Conservation (phyloP, 2,113 vertebrate genomes). For the Sitta europaea region DNA sequence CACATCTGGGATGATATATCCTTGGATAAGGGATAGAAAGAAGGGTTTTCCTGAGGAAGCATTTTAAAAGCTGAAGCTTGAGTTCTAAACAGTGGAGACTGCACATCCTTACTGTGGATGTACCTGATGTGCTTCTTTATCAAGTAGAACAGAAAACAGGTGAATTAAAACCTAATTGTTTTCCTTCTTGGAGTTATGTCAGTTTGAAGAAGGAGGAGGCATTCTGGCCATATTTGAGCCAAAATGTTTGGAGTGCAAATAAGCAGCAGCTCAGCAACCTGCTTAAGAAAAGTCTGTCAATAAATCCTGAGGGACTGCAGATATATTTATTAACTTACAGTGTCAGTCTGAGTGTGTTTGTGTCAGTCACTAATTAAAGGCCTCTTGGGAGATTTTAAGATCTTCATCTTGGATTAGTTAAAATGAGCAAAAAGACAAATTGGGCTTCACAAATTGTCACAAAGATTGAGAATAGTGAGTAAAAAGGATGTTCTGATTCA, state of each 20-base stretch:
- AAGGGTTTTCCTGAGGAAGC: not conserved
- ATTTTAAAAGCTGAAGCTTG: not conserved
- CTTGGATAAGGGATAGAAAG: not conserved
- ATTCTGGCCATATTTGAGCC: not conserved
- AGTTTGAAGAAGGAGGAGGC: not conserved
- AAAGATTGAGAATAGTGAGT: not conserved
- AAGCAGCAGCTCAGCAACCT: not conserved
- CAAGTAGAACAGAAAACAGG: not conserved
- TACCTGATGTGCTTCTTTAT: not conserved
- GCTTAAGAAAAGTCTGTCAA: not conserved
- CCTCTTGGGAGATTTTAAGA: constrained; percentile 43
- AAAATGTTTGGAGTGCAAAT: not conserved
- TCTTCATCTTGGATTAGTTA: constrained; percentile 58
- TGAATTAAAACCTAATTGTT: not conserved
- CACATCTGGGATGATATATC: not conserved
- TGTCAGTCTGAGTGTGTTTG: not conserved
- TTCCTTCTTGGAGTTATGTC: not conserved
- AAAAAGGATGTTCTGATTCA: constrained; percentile 28
- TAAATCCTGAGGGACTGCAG: not conserved
- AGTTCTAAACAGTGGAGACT: not conserved
- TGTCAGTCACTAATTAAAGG: constrained; percentile 57
- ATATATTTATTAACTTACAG: constrained; percentile 44
- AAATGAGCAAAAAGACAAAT: constrained; percentile 22
- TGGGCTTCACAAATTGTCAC: constrained; percentile 16
- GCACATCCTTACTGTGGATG: not conserved